A percentile compares a stretch with the other conserved stretches of the same genome.
Conservation (phyloP, 2,113 vertebrate species). For the Pelvicachromis taeniatus region DNA sequence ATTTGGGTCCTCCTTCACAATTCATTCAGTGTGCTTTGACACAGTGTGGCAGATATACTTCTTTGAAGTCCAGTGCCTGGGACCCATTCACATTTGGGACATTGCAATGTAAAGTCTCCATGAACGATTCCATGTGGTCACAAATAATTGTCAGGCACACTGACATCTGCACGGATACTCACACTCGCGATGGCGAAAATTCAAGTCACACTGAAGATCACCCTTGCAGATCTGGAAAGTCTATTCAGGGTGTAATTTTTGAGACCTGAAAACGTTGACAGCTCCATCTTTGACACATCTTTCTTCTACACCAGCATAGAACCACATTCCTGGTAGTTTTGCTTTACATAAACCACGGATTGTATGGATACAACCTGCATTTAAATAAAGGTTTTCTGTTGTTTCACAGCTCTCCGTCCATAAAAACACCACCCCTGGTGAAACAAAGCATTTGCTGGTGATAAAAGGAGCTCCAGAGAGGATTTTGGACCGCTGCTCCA, state of each 20-base stretch:
- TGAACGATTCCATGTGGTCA: neutral
- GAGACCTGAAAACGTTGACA: neutral
- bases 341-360: no score
- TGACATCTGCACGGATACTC: neutral
- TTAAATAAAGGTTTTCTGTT: neutral
- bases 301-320: no score
- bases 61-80: neutral
- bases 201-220: neutral
- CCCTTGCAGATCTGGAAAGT: neutral
- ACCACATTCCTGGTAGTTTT: no score
- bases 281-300: no score
- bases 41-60: neutral
- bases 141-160: neutral
- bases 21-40: no score
- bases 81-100: neutral
- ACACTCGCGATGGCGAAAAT: neutral
- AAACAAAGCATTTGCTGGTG: constrained; percentile 80
- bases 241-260: neutral
- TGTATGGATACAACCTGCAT: neutral
- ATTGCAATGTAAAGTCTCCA: neutral
- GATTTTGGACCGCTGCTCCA: neutral
- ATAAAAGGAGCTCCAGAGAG: constrained; percentile 93
- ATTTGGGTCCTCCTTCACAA: no score
- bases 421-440: constrained; percentile 70
- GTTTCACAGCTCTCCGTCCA: constrained; percentile 83